Evolutionary conservation across 2,113 vertebrate species (phyloP), one percentile per base, ranked within the genome.

Genomic region (Python bivittatus): DNA sequence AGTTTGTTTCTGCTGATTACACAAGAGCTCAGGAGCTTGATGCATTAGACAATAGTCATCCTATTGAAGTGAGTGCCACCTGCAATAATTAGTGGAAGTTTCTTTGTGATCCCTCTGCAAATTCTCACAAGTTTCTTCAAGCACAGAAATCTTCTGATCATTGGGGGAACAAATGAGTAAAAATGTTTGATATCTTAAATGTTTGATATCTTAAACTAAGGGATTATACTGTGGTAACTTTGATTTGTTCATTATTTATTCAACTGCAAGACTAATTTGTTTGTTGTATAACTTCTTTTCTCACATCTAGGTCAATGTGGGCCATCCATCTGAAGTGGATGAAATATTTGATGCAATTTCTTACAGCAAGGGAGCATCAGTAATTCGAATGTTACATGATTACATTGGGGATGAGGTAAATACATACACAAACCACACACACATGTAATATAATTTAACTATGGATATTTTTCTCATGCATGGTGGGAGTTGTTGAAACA

Each of bases 331-430:
- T 0, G 99, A 99, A 97, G 99, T 99, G 27, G 99, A 99, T 94
- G 99, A 99, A 97, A 99, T 99, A 88, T 99, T 99, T 90, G 99
- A 99, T 93, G 99, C 99, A 91, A 99, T 99, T 97, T 99, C 99
- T 17, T 99, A 99, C 96, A 99, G 99, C 97, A 99, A 99, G 98
- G 99, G 99, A 94, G 99, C 99, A 0, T 99, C 99, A 60, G 99
- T 99, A 64, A 99, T 99, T 97, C 98, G 99, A 90, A 99, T 99
- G 99, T 97, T 99, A 79, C 99, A 99, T 91, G 98, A 99, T 97
- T 99, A 99, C 97, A 99, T 99, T 33, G 99, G 99, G 54, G 99
- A 99, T 92, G 98, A 99, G 99, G 99, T 99, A 96, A 97, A 97
- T 60, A 53, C 33, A 68, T n/a, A 33, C 61, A 68, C 29, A 68